Evolutionary conservation across 2,888 invertebrate species (phyloP).

Genomic region (Drosophila mulleri): DNA sequence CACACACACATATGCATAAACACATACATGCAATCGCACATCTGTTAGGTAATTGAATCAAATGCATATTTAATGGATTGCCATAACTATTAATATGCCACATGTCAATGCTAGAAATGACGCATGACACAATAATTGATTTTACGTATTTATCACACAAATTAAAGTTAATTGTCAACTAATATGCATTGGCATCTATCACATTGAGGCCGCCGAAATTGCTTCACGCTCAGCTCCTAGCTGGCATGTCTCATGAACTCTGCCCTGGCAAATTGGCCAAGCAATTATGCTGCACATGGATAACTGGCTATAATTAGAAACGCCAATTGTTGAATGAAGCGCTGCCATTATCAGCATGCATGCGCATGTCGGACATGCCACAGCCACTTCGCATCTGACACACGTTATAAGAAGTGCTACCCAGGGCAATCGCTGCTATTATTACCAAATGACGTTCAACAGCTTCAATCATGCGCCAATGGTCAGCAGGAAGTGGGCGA

Average conservation of each 20-base stretch:
- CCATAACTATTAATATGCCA: slow-evolving; percentile 61
- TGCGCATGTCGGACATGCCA: slow-evolving; percentile 25
- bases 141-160: slow-evolving; percentile 75
- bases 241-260: slow-evolving; percentile 14
- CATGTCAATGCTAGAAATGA: slow-evolving; percentile 58
- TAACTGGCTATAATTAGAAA: slow-evolving; percentile 56
- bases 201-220: background rate
- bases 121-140: slow-evolving; percentile 66
- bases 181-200: slow-evolving; percentile 55
- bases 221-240: background rate
- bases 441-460: slow-evolving; percentile 60
- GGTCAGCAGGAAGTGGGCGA: slow-evolving; percentile 26
- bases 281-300: slow-evolving; percentile 48
- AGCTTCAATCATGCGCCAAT: slow-evolving; percentile 60
- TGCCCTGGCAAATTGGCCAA: slow-evolving; percentile 15
- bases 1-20: slow-evolving; percentile 7
- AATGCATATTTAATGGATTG: slow-evolving; percentile 71
- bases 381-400: slow-evolving; percentile 9
- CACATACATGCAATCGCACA: slow-evolving; percentile 1
- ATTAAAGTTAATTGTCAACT: slow-evolving; percentile 72
- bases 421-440: slow-evolving; percentile 27
- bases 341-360: slow-evolving; percentile 26
- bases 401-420: slow-evolving; percentile 27
- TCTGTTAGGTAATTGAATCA: slow-evolving; percentile 62
- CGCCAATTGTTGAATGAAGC: slow-evolving; percentile 27